Evolutionary conservation across 2,888 invertebrate species (phyloP), one percentile per base, ranked within the genome.

Genomic region (Nemotelus pantherinus): DNA sequence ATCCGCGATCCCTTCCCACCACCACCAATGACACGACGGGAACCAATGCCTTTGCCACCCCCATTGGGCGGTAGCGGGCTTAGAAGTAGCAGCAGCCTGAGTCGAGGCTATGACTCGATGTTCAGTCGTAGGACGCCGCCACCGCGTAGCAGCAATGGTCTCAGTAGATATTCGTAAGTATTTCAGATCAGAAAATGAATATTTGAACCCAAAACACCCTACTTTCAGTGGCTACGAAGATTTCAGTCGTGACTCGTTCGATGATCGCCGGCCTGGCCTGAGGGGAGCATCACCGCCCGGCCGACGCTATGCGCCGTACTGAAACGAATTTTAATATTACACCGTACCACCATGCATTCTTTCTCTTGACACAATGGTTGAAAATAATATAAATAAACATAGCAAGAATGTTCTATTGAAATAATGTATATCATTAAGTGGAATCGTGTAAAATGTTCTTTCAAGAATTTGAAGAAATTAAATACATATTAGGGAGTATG

Each of bases 241-340:
- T 88, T 95, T 95, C 87, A 95, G 94, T 88, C 90, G 95, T 82
- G 95, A 95, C 88, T 93, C 94, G 68, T 95, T 95, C 88, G 95
- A 95, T 88, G 95, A 95, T 84, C 92, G 95, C 87, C 92, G 87
- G 83, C 84, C 86, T 39, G 87, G 87, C 72, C 91, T 94, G 90
- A 92, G 95, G 83, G 94, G 94, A 84, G 93, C 94, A 64, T 94
- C 94, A 79, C 94, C 95, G 79, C 92, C 94, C 82, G 92, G 94
- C 88, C 92, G 95, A 89, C 92, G 95, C 88, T 95, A 94, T 88
- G 94, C 95, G 86, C 95, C 95, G 82, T 95, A 95, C 89, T 95
- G 87, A 87, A 87, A 87, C 84, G 86, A 87, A 83, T 84, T 86
- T 83, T 87, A 84, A 80, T 82, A 77, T n/a, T 74, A 44, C 43